phyloP scores from a whole-genome alignment of 2,797 vertebrate species.

The Neopelma chrysocephalum region DNA sequence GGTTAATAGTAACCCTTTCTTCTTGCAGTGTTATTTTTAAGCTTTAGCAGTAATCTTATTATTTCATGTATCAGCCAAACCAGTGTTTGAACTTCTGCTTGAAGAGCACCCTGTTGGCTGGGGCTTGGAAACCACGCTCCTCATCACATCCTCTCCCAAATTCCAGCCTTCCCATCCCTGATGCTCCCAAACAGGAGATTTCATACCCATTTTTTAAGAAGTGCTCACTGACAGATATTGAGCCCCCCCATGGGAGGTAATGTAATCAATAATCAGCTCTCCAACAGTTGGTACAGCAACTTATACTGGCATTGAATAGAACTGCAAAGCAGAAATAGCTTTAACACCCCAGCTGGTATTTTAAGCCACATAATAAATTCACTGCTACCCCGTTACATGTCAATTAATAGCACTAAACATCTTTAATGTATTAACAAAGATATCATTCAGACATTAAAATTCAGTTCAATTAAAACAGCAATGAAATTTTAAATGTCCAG shows the following conservation, averaged over 20 bases:
- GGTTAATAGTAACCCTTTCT: background rate
- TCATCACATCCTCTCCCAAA: background rate
- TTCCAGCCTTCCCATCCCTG: background rate
- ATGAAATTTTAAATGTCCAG: constrained; percentile 32
- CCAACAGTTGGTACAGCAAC: constrained; percentile 43
- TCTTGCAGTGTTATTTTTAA: background rate
- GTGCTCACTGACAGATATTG: constrained; percentile 1
- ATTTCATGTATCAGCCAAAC: background rate
- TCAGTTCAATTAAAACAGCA: constrained; percentile 63
- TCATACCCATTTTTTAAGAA: background rate
- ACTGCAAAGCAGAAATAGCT: constrained; percentile 62
- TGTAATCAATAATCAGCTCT: constrained; percentile 41
- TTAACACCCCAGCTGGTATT: constrained; percentile 63
- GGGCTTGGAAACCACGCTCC: too few species aligned
- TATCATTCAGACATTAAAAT: constrained; percentile 60
- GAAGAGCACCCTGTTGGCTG: background rate
- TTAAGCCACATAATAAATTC: constrained; percentile 69
- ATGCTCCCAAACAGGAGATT: background rate
- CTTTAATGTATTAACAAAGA: constrained; percentile 64
- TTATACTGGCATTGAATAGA: constrained; percentile 67
- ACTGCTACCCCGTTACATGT: constrained; percentile 64
- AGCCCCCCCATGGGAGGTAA: background rate
- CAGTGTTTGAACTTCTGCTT: background rate
- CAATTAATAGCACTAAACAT: constrained; percentile 74
- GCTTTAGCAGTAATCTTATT: background rate